Conservation (phyloP, 2,797 vertebrate species). For the Pithecia hirsuta region DNA sequence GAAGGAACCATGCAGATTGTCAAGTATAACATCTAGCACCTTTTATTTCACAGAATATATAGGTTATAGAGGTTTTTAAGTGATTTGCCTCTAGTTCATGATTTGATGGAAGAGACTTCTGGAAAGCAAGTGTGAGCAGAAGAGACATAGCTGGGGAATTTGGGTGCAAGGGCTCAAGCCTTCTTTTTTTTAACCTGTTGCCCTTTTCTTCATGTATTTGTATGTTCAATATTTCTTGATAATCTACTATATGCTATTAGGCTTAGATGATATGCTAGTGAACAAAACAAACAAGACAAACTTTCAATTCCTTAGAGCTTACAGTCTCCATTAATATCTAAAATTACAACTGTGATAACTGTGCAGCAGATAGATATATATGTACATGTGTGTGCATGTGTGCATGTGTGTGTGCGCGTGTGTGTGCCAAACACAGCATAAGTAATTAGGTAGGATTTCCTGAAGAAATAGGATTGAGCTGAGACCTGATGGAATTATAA, state of each 20-base stretch:
- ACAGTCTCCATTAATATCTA: background rate
- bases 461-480: background rate
- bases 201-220: background rate
- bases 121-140: background rate
- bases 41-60: background rate
- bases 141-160: background rate
- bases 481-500: background rate
- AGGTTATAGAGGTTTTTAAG: background rate
- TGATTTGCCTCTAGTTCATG: background rate
- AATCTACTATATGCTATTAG: background rate
- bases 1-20: background rate
- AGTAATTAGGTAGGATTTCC: background rate
- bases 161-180: background rate
- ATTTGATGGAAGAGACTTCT: background rate
- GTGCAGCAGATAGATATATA: background rate
- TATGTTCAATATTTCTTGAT: background rate
- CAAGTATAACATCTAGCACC: background rate
- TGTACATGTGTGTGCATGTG: background rate
- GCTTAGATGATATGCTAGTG: background rate
- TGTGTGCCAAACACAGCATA: background rate
- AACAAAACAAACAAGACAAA: background rate
- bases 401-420: rapidly evolving
- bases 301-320: background rate
- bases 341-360: background rate
- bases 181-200: background rate